Conservation (phyloP, 2,113 vertebrate genomes). For the Saccopteryx leptura region DNA sequence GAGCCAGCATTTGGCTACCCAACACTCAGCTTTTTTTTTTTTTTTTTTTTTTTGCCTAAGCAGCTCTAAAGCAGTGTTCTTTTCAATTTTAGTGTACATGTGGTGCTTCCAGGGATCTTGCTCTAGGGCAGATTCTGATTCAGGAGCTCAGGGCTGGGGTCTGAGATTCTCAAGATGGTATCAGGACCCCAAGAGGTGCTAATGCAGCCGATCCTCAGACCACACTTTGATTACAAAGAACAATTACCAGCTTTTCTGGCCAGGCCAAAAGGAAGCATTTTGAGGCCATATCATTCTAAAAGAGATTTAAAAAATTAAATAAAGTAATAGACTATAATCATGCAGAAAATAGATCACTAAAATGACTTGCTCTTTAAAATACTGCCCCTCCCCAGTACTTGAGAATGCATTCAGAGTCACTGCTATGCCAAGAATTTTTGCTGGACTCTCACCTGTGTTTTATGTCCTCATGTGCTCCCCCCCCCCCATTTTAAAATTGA, state of each 20-base stretch:
- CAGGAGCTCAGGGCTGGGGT: neutral
- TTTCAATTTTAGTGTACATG: neutral
- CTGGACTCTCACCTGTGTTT: neutral
- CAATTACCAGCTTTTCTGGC: neutral
- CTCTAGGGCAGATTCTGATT: neutral
- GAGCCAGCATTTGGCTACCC: neutral
- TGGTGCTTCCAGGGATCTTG: neutral
- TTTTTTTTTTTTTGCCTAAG: neutral
- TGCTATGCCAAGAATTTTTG: neutral
- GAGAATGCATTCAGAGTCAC: neutral
- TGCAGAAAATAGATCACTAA: conserved; percentile 32
- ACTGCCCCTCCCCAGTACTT: neutral
- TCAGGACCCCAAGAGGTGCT: neutral
- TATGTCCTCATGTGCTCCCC: neutral
- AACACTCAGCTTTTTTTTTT: neutral
- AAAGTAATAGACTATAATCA: neutral
- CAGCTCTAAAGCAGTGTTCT: neutral
- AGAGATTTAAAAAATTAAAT: neutral
- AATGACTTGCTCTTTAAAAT: neutral
- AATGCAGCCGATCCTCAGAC: neutral
- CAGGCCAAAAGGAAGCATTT: neutral
- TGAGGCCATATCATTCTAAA: neutral
- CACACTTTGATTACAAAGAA: neutral
- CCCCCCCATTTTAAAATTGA: too few relatives aligned
- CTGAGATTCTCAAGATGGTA: neutral